These are phyloP conservation scores for Caerostris extrusa DNA, from an alignment of 1,140 invertebrate species.

Conservation along the genomic window DNA sequence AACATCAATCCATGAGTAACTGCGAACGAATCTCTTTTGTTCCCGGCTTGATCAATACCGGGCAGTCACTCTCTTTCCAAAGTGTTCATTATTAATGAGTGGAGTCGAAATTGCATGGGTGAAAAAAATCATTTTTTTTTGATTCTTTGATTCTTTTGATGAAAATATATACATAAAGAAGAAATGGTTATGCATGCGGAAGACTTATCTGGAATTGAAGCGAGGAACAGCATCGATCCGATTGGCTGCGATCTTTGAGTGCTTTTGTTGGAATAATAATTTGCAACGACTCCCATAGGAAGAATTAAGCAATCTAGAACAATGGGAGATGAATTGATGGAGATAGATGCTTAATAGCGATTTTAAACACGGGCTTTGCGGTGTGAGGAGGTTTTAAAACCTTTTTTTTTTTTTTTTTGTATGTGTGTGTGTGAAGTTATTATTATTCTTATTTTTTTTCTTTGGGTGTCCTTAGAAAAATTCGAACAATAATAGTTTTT, in stretches of 20 bases:
- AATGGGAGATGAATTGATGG: conserved; percentile 41
- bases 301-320: conserved; percentile 1
- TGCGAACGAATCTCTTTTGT: conserved; percentile 43
- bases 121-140: background rate
- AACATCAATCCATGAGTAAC: conserved; percentile 48
- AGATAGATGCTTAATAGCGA: conserved; percentile 27
- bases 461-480: background rate
- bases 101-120: conserved; percentile 18
- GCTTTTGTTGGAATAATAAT: conserved; percentile 34
- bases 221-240: conserved; percentile 4
- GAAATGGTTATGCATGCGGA: background rate
- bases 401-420: background rate
- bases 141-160: background rate
- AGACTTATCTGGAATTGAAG: conserved; percentile 40
- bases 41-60: background rate
- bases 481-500: background rate
- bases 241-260: background rate
- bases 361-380: background rate
- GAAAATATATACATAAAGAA: background rate
- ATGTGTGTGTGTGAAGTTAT: background rate
- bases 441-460: background rate
- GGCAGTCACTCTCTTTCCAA: background rate
- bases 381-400: background rate
- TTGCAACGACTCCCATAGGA: conserved; percentile 14
- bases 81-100: conserved; percentile 47